phyloP scores from a whole-genome alignment of 2,113 vertebrate genomes.

The Oryctolagus cuniculus region mOryCun1.1 NC_091444.1:10022001-10022500 shows the following conservation, averaged over 20 bases:
- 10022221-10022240: background rate
- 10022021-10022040: slow-evolving; percentile 44
- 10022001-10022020: slow-evolving; percentile 9
- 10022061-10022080: background rate
- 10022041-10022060: background rate
- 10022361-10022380: background rate
- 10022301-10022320: background rate
- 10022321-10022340: background rate
- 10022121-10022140: background rate
- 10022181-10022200: background rate
- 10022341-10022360: accelerated
- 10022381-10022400: background rate
- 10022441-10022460: background rate
- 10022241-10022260: no score
- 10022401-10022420: background rate
- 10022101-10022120: background rate
- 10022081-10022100: background rate
- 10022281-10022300: background rate
- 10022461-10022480: background rate
- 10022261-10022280: no score
- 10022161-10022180: background rate
- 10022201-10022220: background rate
- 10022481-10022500: background rate
- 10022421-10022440: background rate
- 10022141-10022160: background rate